These are phyloP conservation scores for Trichonephila clavipes DNA, from an alignment of 1,140 invertebrate species.

Conservation along the genomic window DNA sequence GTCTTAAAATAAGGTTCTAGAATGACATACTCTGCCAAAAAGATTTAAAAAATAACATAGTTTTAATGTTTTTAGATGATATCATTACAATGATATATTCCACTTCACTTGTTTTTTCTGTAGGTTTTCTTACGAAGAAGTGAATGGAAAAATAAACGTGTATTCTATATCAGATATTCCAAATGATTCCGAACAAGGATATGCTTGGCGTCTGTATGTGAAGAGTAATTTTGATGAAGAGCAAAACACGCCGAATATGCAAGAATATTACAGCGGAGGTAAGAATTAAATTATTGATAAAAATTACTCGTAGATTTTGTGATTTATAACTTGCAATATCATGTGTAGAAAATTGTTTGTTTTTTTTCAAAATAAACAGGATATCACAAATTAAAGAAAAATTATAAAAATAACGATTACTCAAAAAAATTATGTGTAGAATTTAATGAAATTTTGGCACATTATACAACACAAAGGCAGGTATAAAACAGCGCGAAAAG, in stretches of 20 bases:
- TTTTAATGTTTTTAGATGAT: too few relatives aligned
- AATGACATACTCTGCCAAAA: too few relatives aligned
- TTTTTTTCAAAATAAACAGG: too few relatives aligned
- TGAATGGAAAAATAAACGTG: conserved; percentile 3
- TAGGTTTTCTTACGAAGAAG: conserved; percentile 44
- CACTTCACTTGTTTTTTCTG: neutral
- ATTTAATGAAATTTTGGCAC: too few relatives aligned
- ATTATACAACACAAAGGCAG: too few relatives aligned
- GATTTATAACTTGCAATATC: neutral
- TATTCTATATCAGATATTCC: conserved; percentile 38
- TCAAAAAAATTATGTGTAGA: neutral
- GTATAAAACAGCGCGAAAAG: too few relatives aligned
- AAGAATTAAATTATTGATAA: neutral
- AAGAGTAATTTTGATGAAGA: neutral
- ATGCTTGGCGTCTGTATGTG: conserved; percentile 21
- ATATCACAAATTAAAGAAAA: too few relatives aligned
- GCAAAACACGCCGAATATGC: neutral
- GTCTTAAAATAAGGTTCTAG: too few relatives aligned
- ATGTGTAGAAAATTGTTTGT: neutral
- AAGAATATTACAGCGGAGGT: neutral
- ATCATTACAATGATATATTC: too few relatives aligned
- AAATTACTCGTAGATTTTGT: neutral
- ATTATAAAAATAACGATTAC: neutral
- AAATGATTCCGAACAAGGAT: conserved; percentile 18
- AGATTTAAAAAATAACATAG: too few relatives aligned